Base-by-base conservation (phyloP, 37 sponge, comb jelly and placozoan species). In the Beroe ovata region DNA sequence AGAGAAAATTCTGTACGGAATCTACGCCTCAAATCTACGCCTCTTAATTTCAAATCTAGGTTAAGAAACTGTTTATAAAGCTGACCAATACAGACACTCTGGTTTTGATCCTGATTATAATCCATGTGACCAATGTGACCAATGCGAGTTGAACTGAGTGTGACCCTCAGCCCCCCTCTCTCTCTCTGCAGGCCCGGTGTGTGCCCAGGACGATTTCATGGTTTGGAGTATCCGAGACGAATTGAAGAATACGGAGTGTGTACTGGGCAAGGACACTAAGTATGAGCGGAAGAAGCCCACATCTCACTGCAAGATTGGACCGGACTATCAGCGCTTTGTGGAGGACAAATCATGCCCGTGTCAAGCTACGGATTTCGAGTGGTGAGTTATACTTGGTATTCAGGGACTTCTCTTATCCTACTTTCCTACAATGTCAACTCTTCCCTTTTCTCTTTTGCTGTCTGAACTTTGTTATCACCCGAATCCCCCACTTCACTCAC, bases 321-420 rank as follows among this genome's bases (percentile, higher is more conserved):
- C 84, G 0, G 84, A 77, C 21, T 77, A 77, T 58, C 4, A 40
- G 54, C 34, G 84, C 25, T 26, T 3, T 20, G 38, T 22, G 26
- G 23, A 11, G 42, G 84, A 77, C 8, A 47, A 47, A 14, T 29
- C 84, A 3, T 77, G 84, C 32, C 84, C 84, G 0, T 77, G 84
- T 39, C 84, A 77, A 23, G 84, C 84, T 22, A 26, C 54, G 1
- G 84, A 77, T 39, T 77, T 77, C 84, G 84, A 77, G 58, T 77
- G 84, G 84, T 77, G 38, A 39, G 84, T 62, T n/a, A n/a, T n/a
- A 16, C 54, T 47, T 11, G 6, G 11, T 47, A 6, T 47, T 11
- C 54, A 11, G 11, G 54, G 54, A 16, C 11, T 47, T 47, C 6
- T 11, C 11, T 47, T 11, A 47, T 47, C 54, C 11, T 47, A 47